Base-by-base conservation (phyloP, 2,113 vertebrate species). In the Aplodontia rufa region DNA sequence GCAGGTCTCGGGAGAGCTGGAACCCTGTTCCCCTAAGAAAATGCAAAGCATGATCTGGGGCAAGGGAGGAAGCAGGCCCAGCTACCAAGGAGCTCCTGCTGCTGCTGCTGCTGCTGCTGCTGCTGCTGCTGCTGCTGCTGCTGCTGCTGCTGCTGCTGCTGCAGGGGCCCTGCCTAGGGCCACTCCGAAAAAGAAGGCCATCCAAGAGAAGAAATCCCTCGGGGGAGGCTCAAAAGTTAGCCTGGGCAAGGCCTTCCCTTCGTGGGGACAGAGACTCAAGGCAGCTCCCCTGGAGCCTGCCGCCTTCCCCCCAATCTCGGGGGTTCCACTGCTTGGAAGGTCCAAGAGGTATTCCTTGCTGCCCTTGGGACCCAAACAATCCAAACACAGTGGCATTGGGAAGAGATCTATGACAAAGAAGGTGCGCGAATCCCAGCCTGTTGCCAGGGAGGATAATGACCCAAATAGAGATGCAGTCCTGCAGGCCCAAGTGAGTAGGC, bases 151-250 rank as follows among this genome's bases (percentile, higher is more conserved):
- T 6, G 62, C 40, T 72, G 40, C 40, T 74, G 71, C 17, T 9
- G 3, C 9, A 3, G 42, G 45, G 1, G 1, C 0, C 55, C 72
- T 58, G 17, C 72, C 62, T 17, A 3, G 1, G n/a, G 32, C 17
- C 40, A 32, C 9, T 19, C 14, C 45, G 20, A 45, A 14, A 49
- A 68, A 2, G 62, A 94, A 81, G 42, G 28, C 1, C 47, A 20
- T 53, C 72, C 94, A 82, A 68, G 68, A 74, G 68, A 93, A 78
- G 74, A 71, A 51, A 30, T 8, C 35, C 58, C 40, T 0, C 0
- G 30, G 16, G 6, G n/a, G 4, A 12, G 5, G 4, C 53, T 60
- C 87, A 9, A n/a, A 6, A 24, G 4, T 71, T 22, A 26, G 10
- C 6, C 1, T 5, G 8, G n/a, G 20, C 22, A 78, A n/a, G 80